phyloP scores from a whole-genome alignment of 1,140 invertebrate species.

The Atopsyche davidsoni region DNA sequence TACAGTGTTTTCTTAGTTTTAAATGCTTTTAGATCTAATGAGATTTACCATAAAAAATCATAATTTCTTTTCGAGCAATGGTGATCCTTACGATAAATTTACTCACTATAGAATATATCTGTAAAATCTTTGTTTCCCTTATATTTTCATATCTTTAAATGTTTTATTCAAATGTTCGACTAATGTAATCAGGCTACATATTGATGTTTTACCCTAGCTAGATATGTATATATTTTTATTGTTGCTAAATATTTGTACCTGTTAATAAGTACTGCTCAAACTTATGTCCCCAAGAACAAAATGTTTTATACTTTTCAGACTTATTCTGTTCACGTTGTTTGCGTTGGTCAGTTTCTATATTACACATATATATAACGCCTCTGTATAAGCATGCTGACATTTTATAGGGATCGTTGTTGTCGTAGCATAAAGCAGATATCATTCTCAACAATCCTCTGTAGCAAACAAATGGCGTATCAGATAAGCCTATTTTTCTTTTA shows the following conservation, averaged over 20 bases:
- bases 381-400: constrained; percentile 58
- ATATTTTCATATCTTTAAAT: background rate
- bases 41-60: background rate
- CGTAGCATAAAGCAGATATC: constrained; percentile 63
- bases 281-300: constrained; percentile 73
- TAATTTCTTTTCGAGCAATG: background rate
- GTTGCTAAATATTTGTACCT: no score
- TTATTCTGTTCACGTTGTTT: constrained; percentile 38
- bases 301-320: constrained; percentile 47
- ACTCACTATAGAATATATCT: no score
- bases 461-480: constrained; percentile 57
- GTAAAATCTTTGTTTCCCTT: background rate
- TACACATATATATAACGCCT: constrained; percentile 66
- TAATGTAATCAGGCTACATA: no score
- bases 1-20: background rate
- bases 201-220: no score
- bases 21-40: background rate
- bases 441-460: constrained; percentile 64
- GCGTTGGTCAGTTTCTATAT: constrained; percentile 57
- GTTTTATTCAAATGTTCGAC: background rate
- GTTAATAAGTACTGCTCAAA: constrained; percentile 75
- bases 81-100: constrained; percentile 1
- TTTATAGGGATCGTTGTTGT: constrained; percentile 56
- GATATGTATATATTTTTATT: no score
- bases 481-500: constrained; percentile 32